Evolutionary conservation across 2,888 invertebrate genomes (phyloP).

Genomic region (Macrophya alboannulata): DNA sequence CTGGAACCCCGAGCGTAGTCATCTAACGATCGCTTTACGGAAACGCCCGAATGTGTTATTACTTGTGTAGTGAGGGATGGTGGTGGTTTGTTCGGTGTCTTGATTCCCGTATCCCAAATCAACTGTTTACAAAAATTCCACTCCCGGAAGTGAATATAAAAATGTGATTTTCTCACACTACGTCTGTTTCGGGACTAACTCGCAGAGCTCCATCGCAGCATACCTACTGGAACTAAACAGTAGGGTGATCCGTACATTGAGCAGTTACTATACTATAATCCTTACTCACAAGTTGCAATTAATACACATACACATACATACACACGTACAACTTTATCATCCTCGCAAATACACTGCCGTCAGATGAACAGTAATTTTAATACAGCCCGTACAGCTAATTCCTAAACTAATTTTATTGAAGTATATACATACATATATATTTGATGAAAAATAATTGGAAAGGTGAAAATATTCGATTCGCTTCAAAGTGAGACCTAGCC

Average conservation of each 20-base stretch:
- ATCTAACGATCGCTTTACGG: constrained; percentile 74
- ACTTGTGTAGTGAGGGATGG: constrained; percentile 51
- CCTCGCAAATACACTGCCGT: not conserved
- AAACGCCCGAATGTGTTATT: constrained; percentile 70
- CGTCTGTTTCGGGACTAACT: not conserved
- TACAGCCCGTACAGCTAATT: not conserved
- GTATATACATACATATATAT: no score
- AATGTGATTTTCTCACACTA: constrained; percentile 52
- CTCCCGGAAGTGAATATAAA: constrained; percentile 37
- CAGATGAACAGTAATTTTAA: constrained; percentile 3
- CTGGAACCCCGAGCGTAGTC: constrained; percentile 51
- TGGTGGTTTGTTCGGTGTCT: constrained; percentile 45
- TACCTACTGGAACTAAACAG: not conserved
- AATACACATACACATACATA: not conserved
- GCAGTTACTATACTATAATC: constrained; percentile 1
- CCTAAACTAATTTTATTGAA: not conserved
- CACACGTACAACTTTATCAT: not conserved
- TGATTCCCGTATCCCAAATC: constrained; percentile 47
- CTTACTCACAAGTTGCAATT: constrained; percentile 32
- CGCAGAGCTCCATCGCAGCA: constrained; percentile 8
- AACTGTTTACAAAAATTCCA: constrained; percentile 51
- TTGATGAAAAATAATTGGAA: not conserved
- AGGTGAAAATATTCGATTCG: not conserved
- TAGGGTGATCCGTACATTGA: not conserved
- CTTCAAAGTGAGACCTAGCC: constrained; percentile 23